Conservation (phyloP, 2,888 invertebrate species). For the Branchellion lobata region DNA sequence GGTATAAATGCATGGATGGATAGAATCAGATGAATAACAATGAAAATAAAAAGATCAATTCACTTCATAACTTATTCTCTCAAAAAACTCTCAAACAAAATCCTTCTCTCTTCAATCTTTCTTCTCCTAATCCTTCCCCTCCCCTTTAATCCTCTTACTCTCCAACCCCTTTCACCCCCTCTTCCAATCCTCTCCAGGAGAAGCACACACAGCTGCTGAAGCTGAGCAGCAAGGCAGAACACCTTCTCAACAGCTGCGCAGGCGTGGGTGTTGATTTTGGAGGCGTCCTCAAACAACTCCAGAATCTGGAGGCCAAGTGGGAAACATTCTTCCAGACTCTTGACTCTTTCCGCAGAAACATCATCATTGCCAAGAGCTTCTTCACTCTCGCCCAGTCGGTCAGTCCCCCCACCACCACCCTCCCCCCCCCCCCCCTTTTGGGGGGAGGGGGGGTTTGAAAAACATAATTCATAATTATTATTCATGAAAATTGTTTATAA, state of each 20-base stretch:
- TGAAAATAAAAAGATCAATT: neutral
- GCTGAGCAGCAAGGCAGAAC: slow-evolving; percentile 77
- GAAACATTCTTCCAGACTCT: slow-evolving; percentile 72
- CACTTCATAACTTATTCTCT: too few species aligned
- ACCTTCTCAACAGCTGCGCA: slow-evolving; percentile 72
- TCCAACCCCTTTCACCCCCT: too few species aligned
- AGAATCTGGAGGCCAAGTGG: slow-evolving; percentile 58
- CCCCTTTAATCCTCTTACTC: too few species aligned
- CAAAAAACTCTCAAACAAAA: slow-evolving; percentile 77
- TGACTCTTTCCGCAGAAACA: slow-evolving; percentile 71
- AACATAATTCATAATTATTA: too few species aligned
- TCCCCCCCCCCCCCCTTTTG: neutral
- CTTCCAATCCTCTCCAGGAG: slow-evolving; percentile 61
- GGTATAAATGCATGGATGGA: too few species aligned
- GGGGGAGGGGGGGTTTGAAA: too few species aligned
- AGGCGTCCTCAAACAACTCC: slow-evolving; percentile 58
- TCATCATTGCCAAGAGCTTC: slow-evolving; percentile 72
- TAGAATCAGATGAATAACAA: neutral
- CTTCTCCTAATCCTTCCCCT: neutral
- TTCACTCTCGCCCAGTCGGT: slow-evolving; percentile 72
- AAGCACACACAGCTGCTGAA: slow-evolving; percentile 75
- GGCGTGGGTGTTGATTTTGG: slow-evolving; percentile 64
- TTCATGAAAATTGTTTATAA: too few species aligned
- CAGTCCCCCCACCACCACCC: slow-evolving; percentile 58
- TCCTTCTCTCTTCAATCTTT: slow-evolving; percentile 65